Percentiles rank a stretch among this genome's conserved stretches.
These are phyloP conservation scores for Tribolium madens DNA, from an alignment of 1,140 invertebrate species.

Conservation along the genomic window DNA sequence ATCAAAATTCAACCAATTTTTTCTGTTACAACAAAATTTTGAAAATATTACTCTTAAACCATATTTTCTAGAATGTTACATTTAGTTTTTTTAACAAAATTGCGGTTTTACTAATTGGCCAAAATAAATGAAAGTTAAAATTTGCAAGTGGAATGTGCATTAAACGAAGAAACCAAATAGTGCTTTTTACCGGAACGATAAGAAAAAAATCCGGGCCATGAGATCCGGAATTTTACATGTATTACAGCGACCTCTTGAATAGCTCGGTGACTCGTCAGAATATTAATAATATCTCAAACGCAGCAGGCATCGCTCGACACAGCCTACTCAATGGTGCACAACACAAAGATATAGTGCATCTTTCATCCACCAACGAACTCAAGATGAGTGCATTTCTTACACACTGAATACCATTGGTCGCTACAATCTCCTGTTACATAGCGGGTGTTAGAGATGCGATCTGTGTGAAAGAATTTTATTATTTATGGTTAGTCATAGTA, in stretches of 20 bases:
- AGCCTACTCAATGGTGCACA: constrained; percentile 52
- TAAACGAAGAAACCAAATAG: constrained; percentile 57
- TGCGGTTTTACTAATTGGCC: too few relatives aligned
- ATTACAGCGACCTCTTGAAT: constrained; percentile 56
- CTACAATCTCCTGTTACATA: constrained; percentile 48
- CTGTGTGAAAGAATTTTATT: constrained; percentile 56
- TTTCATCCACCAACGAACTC: constrained; percentile 2
- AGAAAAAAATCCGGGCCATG: not conserved
- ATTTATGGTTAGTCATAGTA: constrained; percentile 56
- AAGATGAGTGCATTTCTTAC: constrained; percentile 23
- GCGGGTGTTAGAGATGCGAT: constrained; percentile 57
- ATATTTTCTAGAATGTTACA: too few relatives aligned
- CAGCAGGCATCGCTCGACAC: constrained; percentile 59
- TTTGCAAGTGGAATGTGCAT: constrained; percentile 59
- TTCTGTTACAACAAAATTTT: too few relatives aligned
- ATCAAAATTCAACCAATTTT: too few relatives aligned
- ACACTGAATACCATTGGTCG: constrained; percentile 51
- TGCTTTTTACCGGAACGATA: constrained; percentile 43
- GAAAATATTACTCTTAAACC: too few relatives aligned
- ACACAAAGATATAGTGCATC: constrained; percentile 1
- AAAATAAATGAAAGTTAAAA: too few relatives aligned
- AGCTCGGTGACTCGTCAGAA: constrained; percentile 61
- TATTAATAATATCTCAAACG: constrained; percentile 58
- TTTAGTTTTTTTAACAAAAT: too few relatives aligned
- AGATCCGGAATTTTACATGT: constrained; percentile 40